Conservation (phyloP, 2,797 vertebrate genomes). For the Spatula versicolor region DNA sequence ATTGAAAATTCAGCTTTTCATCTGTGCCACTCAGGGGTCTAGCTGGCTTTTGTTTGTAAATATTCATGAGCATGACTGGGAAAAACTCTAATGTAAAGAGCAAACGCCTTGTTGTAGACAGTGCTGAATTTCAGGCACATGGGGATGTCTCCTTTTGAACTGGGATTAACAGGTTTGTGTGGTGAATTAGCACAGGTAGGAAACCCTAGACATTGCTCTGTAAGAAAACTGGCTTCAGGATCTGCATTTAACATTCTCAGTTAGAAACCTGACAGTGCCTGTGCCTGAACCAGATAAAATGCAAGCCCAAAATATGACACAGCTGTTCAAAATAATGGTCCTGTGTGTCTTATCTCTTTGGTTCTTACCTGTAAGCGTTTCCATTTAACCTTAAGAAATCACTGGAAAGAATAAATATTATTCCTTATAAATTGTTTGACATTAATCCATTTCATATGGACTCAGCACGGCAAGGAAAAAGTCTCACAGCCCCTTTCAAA, state of each 20-base stretch:
- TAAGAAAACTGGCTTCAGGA: not conserved
- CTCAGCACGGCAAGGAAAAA: not conserved
- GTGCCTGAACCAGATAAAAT: not conserved
- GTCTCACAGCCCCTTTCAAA: not conserved
- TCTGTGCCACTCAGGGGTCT: not conserved
- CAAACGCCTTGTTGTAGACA: not conserved
- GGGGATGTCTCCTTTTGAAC: not conserved
- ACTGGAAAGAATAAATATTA: not conserved
- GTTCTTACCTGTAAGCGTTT: not conserved
- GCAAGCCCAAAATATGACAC: not conserved
- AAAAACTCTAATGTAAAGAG: not conserved
- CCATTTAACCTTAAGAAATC: not conserved
- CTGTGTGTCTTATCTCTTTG: not conserved
- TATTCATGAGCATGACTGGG: not conserved
- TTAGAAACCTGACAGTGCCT: not conserved
- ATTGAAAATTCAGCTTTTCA: not conserved
- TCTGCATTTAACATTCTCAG: not conserved
- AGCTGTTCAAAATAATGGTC: not conserved
- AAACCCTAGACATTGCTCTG: not conserved
- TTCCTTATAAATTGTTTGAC: not conserved
- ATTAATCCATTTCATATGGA: not conserved
- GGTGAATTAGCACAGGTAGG: not conserved
- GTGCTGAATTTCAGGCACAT: not conserved
- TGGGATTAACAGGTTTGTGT: not conserved
- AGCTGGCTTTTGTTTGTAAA: not conserved